These are phyloP conservation scores for Leptinotarsa defecta DNA, from an alignment of 1,140 invertebrate species.

Conservation along the genomic window DNA sequence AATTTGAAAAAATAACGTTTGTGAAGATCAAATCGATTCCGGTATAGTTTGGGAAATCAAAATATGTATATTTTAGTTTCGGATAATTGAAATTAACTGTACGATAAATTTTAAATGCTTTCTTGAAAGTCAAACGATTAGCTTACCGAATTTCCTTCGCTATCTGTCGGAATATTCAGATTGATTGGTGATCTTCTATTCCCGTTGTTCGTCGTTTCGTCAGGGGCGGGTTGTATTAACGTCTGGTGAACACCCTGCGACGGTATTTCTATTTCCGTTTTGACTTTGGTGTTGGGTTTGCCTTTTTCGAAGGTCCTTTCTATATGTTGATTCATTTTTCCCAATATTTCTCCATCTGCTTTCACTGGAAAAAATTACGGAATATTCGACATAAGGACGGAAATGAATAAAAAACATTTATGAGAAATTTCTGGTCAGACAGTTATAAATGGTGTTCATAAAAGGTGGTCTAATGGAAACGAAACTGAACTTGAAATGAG, in stretches of 20 bases:
- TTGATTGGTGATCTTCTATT: conserved; percentile 38
- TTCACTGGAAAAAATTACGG: conserved; percentile 49
- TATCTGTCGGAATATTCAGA: neutral
- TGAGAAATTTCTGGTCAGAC: no score
- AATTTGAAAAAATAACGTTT: no score
- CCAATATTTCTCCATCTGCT: conserved; percentile 59
- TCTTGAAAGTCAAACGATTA: neutral
- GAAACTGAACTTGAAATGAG: neutral
- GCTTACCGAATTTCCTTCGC: conserved; percentile 19
- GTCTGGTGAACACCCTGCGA: conserved; percentile 56
- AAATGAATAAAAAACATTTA: no score
- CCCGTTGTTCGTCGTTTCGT: conserved; percentile 23
- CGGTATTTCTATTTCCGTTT: conserved; percentile 59
- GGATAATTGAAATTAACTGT: no score
- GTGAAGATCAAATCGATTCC: no score
- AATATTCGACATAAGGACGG: no score
- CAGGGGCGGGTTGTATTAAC: conserved; percentile 41
- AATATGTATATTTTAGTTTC: no score
- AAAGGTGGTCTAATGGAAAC: neutral
- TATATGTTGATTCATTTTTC: conserved; percentile 57
- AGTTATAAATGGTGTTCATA: no score
- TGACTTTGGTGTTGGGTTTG: conserved; percentile 54
- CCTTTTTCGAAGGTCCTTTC: conserved; percentile 50
- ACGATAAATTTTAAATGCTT: no score
- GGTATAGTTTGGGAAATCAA: no score